Conservation (phyloP, 2,888 invertebrate species). For the Dusona sp. region DNA sequence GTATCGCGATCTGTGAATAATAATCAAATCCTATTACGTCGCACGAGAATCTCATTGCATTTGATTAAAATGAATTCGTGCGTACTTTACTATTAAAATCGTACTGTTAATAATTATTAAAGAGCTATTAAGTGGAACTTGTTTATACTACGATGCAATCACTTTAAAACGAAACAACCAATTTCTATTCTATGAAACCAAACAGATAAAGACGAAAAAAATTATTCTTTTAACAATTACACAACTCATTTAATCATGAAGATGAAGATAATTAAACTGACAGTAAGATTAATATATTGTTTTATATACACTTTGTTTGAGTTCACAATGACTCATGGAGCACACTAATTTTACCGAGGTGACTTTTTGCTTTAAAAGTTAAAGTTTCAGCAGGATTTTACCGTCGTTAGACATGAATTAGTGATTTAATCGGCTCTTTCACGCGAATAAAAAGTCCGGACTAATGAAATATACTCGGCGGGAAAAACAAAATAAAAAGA, state of each 20-base stretch:
- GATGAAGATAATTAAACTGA: too few relatives aligned
- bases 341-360: neutral
- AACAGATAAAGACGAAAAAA: neutral
- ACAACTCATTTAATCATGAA: neutral
- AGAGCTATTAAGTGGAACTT: neutral
- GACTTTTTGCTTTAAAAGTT: neutral
- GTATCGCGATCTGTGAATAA: slow-evolving; percentile 53
- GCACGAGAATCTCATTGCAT: neutral
- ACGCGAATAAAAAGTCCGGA: neutral
- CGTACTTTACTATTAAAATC: neutral
- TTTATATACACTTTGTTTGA: neutral
- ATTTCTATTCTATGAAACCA: neutral
- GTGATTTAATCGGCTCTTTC: neutral
- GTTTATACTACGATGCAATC: neutral
- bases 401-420: neutral
- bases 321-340: neutral
- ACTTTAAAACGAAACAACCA: neutral
- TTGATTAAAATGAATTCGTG: neutral
- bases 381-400: neutral
- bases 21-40: neutral
- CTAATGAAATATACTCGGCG: neutral
- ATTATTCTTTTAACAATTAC: neutral
- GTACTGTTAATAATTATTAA: neutral
- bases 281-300: too few relatives aligned
- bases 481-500: neutral